Evolutionary conservation across 2,888 invertebrate genomes (phyloP), one percentile per base, ranked within the genome.

Genomic region (Silvanus unidentatus): DNA sequence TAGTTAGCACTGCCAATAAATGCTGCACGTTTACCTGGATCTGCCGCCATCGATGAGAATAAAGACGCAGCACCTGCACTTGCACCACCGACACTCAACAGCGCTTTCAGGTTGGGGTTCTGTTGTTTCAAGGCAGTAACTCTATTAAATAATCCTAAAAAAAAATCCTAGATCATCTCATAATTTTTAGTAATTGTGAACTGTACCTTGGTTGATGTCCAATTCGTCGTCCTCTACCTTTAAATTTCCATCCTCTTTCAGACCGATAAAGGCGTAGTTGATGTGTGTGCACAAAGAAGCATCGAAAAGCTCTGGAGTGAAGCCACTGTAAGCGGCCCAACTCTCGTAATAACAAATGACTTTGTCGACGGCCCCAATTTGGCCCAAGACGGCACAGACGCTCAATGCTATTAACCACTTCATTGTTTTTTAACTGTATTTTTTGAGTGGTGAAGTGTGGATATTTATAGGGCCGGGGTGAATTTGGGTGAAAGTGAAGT

Each of bases 301-400:
- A 39, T 60, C 50, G 3, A 62, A 52, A 44, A 58, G 50, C 39
- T 56, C 52, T 1, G 62, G 56, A 6, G 40, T 44, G 2, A 58
- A 42, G 4, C 52, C 53, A 8, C 53, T 49, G 28, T 49, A 48
- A 0, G 55, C 48, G 14, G 47, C 49, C 59, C 56, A 61, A 27
- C 58, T 60, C 1, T 50, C 57, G 40, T 62, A 63, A 22, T 59
- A 60, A 40, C 63, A 62, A 29, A 62, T 45, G 1, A 63, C 53
- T 39, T 59, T 60, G 40, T 54, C 54, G 8, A 22, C 22, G 22
- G 22, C 22, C 22, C 8, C 4, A 22, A 22, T 22, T 22, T 22
- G 22, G 8, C 22, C 22, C 3, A 22, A 22, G 8, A 22, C 8
- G 8, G 22, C 22, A 8, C 3, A 22, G 8, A 22, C 22, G 8